Evolutionary conservation across 1,140 invertebrate species (phyloP), one percentile per base, ranked within the genome.

Genomic region (Aphidius gifuensis): DNA sequence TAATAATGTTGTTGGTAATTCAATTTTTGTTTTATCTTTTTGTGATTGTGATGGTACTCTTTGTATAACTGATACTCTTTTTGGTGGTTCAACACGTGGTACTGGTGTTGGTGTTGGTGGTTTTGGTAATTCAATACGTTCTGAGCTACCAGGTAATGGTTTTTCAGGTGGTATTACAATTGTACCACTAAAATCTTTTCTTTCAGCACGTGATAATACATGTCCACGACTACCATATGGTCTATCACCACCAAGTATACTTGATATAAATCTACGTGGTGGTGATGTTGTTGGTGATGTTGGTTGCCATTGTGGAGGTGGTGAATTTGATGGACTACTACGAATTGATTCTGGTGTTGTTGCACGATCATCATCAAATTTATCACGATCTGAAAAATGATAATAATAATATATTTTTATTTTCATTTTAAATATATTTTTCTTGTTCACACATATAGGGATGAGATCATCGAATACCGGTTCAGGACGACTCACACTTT

Each of bases 21-120:
- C 77, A 57, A 78, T 64, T 21, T 76, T 77, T 53, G 74, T 73
- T 48, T 76, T 75, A 53, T 77, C 77, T 16, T 74, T 71, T 43
- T 72, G 73, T 1, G 74, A 42, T 64, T 85, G 83, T 46, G 86
- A 83, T 21, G 90, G 91, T 23, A 90, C 91, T 72, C 91, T 85
- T 71, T 92, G 91, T 61, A 92, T 94, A 5, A 93, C 91, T 44
- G 90, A 92, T 9, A 88, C 86, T 73, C 86, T 80, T 6, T 81
- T 80, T 2, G 79, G 79, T 47, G 80, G 75, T 58, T 83, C 80
- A 5, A 77, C 71, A 5, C 72, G 67, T 4, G 77, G 71, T 46
- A 77, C 82, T 58, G 78, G 82, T 62, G 78, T 84, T 62, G 85
- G 84, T 57, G 85, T 85, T 38, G 82, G 78, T 6, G 81, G 73